phyloP scores from a whole-genome alignment of 2,113 vertebrate species.

The Tamias sibiricus region DNA sequence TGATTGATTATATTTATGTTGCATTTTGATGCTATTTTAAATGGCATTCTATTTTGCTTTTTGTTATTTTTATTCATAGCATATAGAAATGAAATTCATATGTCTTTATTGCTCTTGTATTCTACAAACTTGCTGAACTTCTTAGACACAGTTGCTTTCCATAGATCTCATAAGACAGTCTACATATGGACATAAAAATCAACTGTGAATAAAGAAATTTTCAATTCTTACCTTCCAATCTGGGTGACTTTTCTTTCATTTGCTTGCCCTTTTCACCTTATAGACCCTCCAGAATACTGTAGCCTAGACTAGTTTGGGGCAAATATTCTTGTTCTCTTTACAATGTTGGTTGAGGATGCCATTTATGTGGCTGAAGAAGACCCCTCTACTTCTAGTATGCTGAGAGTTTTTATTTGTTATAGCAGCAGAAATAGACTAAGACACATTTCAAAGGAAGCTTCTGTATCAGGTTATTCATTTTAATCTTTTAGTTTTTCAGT shows the following conservation, averaged over 20 bases:
- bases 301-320: not conserved
- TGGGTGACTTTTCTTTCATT: not conserved
- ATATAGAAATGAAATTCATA: not conserved
- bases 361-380: not conserved
- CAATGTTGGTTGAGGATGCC: not conserved
- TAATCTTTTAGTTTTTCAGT: not conserved
- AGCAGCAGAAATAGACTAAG: not conserved
- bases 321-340: not conserved
- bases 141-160: not conserved
- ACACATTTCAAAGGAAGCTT: not conserved
- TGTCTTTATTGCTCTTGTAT: not conserved
- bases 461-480: not conserved
- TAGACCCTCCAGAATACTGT: not conserved
- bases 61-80: not conserved
- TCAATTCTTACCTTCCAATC: not conserved
- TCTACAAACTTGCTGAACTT: not conserved
- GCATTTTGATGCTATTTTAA: not conserved
- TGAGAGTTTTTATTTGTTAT: not conserved
- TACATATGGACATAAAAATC: not conserved
- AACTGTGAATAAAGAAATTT: not conserved
- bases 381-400: not conserved
- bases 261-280: not conserved
- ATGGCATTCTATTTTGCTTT: not conserved
- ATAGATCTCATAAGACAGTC: not conserved
- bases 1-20: not conserved